A percentile compares a stretch with the other conserved stretches of the same genome.
Evolutionary conservation across 2,888 invertebrate genomes (phyloP).

Genomic region (Carabus problematicus): DNA sequence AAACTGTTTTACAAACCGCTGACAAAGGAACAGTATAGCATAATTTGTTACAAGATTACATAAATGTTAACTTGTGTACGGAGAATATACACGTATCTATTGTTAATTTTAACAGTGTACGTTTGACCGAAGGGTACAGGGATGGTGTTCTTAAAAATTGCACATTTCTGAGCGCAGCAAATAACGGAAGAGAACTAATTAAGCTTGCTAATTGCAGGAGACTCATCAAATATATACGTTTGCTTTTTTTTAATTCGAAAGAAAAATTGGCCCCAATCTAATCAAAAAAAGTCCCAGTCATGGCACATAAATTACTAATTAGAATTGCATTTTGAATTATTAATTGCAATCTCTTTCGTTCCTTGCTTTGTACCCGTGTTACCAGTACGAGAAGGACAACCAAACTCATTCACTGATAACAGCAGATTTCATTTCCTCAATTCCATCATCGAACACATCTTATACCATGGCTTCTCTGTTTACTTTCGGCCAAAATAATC

Average conservation of each 20-base stretch:
- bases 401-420: not conserved
- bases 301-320: conserved; percentile 55
- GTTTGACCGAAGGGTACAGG: not conserved
- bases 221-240: conserved; percentile 55
- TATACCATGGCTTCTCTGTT: too few relatives aligned
- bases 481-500: too few relatives aligned
- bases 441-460: not conserved
- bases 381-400: not conserved
- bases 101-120: conserved; percentile 25
- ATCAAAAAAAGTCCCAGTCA: conserved; percentile 54
- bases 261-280: conserved; percentile 58
- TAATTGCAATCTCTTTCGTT: conserved; percentile 42
- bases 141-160: conserved; percentile 34
- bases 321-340: conserved; percentile 51
- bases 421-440: not conserved
- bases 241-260: conserved; percentile 55
- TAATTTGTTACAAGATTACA: too few relatives aligned
- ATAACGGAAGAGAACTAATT: conserved; percentile 48
- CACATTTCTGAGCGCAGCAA: conserved; percentile 35
- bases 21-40: too few relatives aligned
- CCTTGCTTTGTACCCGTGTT: conserved; percentile 16
- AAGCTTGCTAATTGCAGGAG: conserved; percentile 54
- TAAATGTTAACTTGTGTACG: too few relatives aligned
- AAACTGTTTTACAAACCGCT: too few relatives aligned
- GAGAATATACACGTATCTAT: too few relatives aligned